A percentile compares a stretch with the other conserved stretches of the same genome.
phyloP scores from a whole-genome alignment of 2,113 vertebrate species.

The Tragelaphus scriptus region DNA sequence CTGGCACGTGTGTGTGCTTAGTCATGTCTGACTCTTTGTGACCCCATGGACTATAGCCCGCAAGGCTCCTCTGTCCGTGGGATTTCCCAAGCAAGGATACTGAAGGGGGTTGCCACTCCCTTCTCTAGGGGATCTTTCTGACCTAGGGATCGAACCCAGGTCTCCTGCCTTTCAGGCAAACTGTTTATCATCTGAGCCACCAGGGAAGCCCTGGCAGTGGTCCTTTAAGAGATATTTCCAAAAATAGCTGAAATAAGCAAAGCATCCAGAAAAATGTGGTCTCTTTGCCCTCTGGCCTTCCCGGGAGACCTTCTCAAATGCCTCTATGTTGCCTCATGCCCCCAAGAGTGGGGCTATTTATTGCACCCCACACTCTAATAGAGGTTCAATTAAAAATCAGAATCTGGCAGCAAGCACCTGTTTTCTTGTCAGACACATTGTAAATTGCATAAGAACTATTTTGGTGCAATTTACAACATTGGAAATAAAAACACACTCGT shows the following conservation, averaged over 20 bases:
- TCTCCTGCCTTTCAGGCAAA: neutral
- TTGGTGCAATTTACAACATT: slow-evolving; percentile 79
- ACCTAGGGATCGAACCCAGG: neutral
- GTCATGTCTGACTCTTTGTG: neutral
- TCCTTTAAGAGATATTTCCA: slow-evolving; percentile 12
- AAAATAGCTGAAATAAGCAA: slow-evolving; percentile 28
- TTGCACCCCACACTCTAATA: slow-evolving; percentile 45
- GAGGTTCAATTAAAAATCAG: slow-evolving; percentile 71
- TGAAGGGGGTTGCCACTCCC: neutral
- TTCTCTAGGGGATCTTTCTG: neutral
- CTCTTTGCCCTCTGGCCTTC: slow-evolving; percentile 20
- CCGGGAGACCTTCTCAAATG: neutral
- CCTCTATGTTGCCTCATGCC: slow-evolving; percentile 1
- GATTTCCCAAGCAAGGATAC: neutral
- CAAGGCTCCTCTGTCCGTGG: neutral
- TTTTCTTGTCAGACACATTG: slow-evolving; percentile 72
- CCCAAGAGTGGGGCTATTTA: slow-evolving; percentile 42
- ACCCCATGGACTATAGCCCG: neutral
- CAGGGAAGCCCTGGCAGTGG: neutral
- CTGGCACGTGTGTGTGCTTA: neutral
- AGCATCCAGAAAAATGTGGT: neutral
- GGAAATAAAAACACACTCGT: slow-evolving; percentile 64
- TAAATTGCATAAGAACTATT: slow-evolving; percentile 69
- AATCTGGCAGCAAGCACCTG: slow-evolving; percentile 55
- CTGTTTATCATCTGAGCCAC: neutral